Evolutionary conservation across 2,888 invertebrate genomes (phyloP).

Genomic region (Watsonalla cultraria): DNA sequence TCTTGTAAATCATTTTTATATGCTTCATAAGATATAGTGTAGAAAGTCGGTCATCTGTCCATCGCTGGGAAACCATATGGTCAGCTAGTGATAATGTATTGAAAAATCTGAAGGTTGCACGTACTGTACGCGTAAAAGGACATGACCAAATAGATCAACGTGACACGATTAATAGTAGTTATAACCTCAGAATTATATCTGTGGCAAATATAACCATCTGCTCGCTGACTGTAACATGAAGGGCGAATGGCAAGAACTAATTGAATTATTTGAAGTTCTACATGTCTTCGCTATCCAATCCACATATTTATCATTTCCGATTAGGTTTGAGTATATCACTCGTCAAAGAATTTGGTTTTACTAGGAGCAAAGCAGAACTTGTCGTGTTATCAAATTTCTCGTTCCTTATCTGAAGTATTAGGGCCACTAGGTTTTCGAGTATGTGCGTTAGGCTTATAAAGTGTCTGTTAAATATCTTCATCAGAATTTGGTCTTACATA

Average conservation of each 20-base stretch:
- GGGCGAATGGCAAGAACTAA: not conserved
- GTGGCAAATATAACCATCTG: not conserved
- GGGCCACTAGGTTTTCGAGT: not conserved
- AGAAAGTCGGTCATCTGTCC: conserved; percentile 33
- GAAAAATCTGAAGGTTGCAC: conserved; percentile 17
- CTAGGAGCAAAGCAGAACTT: not conserved
- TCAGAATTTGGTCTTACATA: no score
- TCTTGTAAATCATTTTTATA: no score
- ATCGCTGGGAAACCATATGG: conserved; percentile 29
- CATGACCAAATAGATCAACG: conserved; percentile 16
- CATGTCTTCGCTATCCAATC: not conserved
- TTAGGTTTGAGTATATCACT: no score
- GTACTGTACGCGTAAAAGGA: conserved; percentile 18
- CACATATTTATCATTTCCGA: no score
- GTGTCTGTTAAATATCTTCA: no score
- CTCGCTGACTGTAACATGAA: not conserved
- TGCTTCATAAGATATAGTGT: conserved; percentile 5
- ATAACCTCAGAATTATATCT: no score
- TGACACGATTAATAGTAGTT: conserved; percentile 15
- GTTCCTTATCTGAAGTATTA: not conserved
- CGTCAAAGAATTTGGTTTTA: no score
- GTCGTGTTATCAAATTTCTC: not conserved
- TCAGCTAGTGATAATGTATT: conserved; percentile 26
- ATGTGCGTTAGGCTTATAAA: no score
- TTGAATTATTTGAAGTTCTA: not conserved